phyloP scores from a whole-genome alignment of 2,888 invertebrate species.

The Cyaniris semiargus region DNA sequence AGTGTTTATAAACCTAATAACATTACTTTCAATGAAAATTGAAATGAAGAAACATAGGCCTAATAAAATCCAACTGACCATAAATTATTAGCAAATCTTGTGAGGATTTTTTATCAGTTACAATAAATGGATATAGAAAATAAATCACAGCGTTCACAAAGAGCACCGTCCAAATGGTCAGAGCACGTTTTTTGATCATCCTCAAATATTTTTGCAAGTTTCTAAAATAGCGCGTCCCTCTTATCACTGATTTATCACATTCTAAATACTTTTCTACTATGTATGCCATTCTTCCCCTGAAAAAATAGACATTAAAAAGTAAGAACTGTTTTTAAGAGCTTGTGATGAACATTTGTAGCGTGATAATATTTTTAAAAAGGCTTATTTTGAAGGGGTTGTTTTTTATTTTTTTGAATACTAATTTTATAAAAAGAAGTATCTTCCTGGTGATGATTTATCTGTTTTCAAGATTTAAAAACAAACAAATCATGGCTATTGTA shows the following conservation, averaged over 20 bases:
- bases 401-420: neutral
- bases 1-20: neutral
- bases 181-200: constrained; percentile 53
- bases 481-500: no score
- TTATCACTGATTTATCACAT: constrained; percentile 45
- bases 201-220: constrained; percentile 48
- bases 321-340: neutral
- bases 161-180: constrained; percentile 53
- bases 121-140: neutral
- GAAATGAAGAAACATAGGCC: neutral
- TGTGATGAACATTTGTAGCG: no score
- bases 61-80: neutral
- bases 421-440: neutral
- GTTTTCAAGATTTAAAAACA: neutral
- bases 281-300: neutral
- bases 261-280: constrained; percentile 41
- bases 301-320: neutral
- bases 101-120: neutral
- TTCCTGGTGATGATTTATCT: neutral
- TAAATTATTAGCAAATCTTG: neutral
- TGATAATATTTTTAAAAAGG: no score
- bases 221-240: constrained; percentile 47
- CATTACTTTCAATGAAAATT: neutral
- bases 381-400: neutral
- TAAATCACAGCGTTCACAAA: constrained; percentile 47